A percentile compares a stretch with the other conserved stretches of the same genome.
Evolutionary conservation across 2,113 vertebrate species (phyloP).

Genomic region (Ahaetulla prasina): DNA sequence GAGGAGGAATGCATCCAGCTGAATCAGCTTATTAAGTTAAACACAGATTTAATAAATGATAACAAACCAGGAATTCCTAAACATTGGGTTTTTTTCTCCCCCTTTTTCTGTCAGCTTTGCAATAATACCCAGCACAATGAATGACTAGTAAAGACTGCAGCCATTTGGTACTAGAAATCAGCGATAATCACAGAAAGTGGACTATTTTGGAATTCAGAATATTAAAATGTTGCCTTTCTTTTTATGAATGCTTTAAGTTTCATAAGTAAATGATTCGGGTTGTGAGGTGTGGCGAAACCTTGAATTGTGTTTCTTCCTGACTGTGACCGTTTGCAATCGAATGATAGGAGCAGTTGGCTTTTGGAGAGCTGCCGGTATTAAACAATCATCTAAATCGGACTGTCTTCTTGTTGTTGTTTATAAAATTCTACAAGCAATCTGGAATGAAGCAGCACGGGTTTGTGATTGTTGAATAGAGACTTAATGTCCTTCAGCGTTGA

Average conservation of each 20-base stretch:
- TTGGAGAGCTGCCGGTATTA: slow-evolving; percentile 37
- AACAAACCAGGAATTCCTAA: slow-evolving; percentile 10
- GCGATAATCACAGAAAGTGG: slow-evolving; percentile 5
- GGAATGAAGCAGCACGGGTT: slow-evolving; percentile 45
- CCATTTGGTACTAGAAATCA: slow-evolving; percentile 38
- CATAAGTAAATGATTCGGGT: slow-evolving; percentile 43
- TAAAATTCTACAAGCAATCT: slow-evolving; percentile 46
- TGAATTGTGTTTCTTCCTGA: slow-evolving; percentile 42
- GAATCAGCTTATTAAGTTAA: slow-evolving; percentile 8
- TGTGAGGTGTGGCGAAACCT: slow-evolving; percentile 39
- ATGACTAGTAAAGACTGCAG: slow-evolving; percentile 10
- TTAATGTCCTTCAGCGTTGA: slow-evolving; percentile 47
- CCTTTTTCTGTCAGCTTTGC: slow-evolving; percentile 27
- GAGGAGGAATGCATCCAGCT: not conserved
- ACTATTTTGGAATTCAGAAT: slow-evolving; percentile 18
- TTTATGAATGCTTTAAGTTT: slow-evolving; percentile 18
- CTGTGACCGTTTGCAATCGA: slow-evolving; percentile 19
- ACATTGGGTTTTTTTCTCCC: not conserved
- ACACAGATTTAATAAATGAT: not conserved
- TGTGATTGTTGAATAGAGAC: slow-evolving; percentile 43
- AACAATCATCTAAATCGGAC: slow-evolving; percentile 31
- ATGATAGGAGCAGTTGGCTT: slow-evolving; percentile 32
- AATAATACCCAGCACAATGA: slow-evolving; percentile 22
- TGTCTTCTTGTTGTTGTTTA: not conserved
- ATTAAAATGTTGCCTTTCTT: slow-evolving; percentile 28